Evolutionary conservation across 2,888 invertebrate genomes (phyloP), one percentile per base, ranked within the genome.

Genomic region (Cotesia congregata): DNA sequence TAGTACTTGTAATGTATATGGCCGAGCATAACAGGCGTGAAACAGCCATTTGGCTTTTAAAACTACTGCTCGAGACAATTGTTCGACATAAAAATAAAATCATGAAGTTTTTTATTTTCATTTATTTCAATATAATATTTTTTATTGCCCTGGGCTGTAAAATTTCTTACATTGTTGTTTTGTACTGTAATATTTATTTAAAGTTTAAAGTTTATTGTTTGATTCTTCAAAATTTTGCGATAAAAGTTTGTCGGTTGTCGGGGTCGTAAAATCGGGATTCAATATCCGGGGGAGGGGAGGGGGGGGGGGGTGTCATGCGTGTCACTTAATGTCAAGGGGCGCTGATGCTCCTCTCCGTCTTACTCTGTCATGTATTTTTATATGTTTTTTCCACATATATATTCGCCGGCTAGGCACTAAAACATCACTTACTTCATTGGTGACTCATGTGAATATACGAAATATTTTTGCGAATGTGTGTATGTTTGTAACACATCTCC

Each of bases 241-340:
- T 88, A 88, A 89, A 89, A 89, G 86, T 89, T 89, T 88, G 88
- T 84, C 87, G 84, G 79, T 77, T 79, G 75, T 77, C 75, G 75
- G 83, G 85, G 86, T 87, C 87, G 85, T 88, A 88, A 88, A 88
- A 88, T 88, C 84, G 87, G 85, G 85, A 88, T 88, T 87, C 86
- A 88, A 88, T 88, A 87, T 87, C 87, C 84, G 82, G 77, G 74
- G n/a, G n/a, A n/a, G 74, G 79, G 79, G 79, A 81, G 81, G 81
- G 82, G 78, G 82, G 77, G 74, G 74, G 79, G 79, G 79, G 82
- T 81, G 81, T 82, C 79, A 81, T 81, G 82, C 80, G 81, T 83
- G 84, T 83, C 83, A 80, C 79, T 80, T 76, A 70, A 83, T 83
- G 83, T 84, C 83, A 83, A 83, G 83, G 82, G 83, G 81, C 71